Base-by-base conservation (phyloP, 2,113 vertebrate genomes). In the Thomomys bottae region DNA sequence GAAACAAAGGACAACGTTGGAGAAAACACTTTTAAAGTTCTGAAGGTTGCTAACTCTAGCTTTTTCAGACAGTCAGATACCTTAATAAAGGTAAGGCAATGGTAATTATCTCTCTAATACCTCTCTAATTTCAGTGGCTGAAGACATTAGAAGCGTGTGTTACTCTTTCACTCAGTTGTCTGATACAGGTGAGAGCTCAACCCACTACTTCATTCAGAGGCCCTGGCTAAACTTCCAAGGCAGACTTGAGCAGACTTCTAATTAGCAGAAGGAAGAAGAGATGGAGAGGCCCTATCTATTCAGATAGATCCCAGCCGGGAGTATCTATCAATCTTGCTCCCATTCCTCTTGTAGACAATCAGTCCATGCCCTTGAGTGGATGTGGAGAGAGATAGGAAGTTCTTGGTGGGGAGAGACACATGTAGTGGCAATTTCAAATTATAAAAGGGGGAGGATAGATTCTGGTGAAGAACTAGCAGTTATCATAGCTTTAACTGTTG, bases 1-100 rank as follows among this genome's bases (percentile, higher is more conserved):
- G 45, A 72, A 73, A 5, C 18, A 36, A 81, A 91, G n/a, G 49
- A 73, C 34, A 90, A 64, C n/a, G 28, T 45, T 72, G 3, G 64
- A 32, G 23, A 61, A 75, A 82, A 83, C 40, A n/a, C 63, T 87
- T 82, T 81, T 34, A 70, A 68, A 88, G 20, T 78, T 82, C 42
- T 83, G n/a, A 73, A 42, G 9, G 49, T 78, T 85, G 87, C 81
- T 81, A 88, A 88, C 42, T 66, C 61, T 66, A 21, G 11, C 8
- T 21, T 82, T 82, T 9, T n/a, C 7, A 28, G 20, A 9, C 42
- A 24, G 11, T 78, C 71, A 78, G 57, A 75, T 57, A 64, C 49
- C 49, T 64, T 63, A 75, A 68, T 42, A 57, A 79, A 49, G 17
- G 34, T 34, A 54, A 90, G 28, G 49, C 66, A 67, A 45, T 15